Evolutionary conservation across 2,797 vertebrate genomes (phyloP), one percentile per base, ranked within the genome.

Genomic region (Rachycentron canadum): DNA sequence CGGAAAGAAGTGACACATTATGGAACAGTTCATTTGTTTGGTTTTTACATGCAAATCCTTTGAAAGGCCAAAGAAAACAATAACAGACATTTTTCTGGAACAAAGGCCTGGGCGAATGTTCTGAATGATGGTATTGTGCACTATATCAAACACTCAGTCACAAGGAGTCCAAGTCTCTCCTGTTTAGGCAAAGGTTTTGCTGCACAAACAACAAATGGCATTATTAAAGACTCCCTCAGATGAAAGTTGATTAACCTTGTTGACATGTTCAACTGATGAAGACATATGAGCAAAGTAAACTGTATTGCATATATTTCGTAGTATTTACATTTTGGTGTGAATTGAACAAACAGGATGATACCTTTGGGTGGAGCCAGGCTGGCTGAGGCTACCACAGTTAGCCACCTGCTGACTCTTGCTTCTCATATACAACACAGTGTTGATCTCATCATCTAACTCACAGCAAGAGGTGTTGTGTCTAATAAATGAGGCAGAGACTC

Each of bases 1-100:
- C 7, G 4, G 57, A 41, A 41, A 25, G 32, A 63, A 76, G 73
- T 78, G 74, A 86, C 77, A 82, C 34, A 56, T 80, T 67, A 62
- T 61, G 52, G 73, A 76, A 82, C 49, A 25, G 50, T 75, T 65
- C 86, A 41, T 82, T 84, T 87, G 67, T 88, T 89, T 86, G 50
- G 73, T 81, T 85, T 81, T 68, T 68, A 85, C 60, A 61, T 85
- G 73, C 69, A 84, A 87, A 79, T 86, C 82, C 86, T 94, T 94
- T 95, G 87, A 95, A 92, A 91, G 61, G 26, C 81, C 67, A 89
- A 76, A 7, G 68, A 91, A 93, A 95, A 95, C 92, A 95, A 94
- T 92, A 93, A 94, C 92, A 93, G 91, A 92, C 91, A 91, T 93
- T 89, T 91, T 83, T 49, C 6, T 50, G 53, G 67, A 91, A 95